phyloP scores from a whole-genome alignment of 1,140 invertebrate genomes.

The Cephus cinctus region DNA sequence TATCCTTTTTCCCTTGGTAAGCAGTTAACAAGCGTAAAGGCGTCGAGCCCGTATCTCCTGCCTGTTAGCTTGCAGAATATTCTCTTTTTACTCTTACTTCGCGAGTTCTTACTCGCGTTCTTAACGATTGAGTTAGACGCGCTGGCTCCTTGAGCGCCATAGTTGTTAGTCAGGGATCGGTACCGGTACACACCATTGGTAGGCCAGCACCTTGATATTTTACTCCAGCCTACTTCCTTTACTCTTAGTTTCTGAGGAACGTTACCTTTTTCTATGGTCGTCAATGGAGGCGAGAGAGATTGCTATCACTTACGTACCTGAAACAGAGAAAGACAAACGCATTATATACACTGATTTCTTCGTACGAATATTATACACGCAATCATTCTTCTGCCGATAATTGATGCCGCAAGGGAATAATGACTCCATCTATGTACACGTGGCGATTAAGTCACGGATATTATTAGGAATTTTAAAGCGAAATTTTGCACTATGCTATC shows the following conservation, averaged over 20 bases:
- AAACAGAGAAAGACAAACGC: constrained; percentile 25
- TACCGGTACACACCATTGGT: constrained; percentile 4
- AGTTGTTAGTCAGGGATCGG: background rate
- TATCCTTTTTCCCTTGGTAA: background rate
- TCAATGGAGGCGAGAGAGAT: too few relatives aligned
- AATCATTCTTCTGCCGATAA: too few relatives aligned
- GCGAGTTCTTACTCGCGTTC: constrained; percentile 25
- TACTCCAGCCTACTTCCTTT: background rate
- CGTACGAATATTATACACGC: too few relatives aligned
- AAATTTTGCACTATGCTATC: too few relatives aligned
- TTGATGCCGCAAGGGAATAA: too few relatives aligned
- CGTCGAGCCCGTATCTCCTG: constrained; percentile 9
- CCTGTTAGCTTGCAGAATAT: constrained; percentile 6
- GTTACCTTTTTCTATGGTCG: too few relatives aligned
- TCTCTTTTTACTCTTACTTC: constrained; percentile 15
- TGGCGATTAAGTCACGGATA: too few relatives aligned
- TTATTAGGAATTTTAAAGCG: too few relatives aligned
- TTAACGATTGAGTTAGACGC: constrained; percentile 23
- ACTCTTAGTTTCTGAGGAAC: too few relatives aligned
- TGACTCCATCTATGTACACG: too few relatives aligned
- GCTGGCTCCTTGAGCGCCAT: constrained; percentile 3
- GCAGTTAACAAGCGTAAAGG: constrained; percentile 32
- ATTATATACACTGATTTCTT: background rate
- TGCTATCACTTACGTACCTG: constrained; percentile 23
- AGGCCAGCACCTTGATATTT: background rate